These are phyloP conservation scores for Spheniscus humboldti DNA, from an alignment of 2,797 vertebrate genomes.

Conservation along the genomic window DNA sequence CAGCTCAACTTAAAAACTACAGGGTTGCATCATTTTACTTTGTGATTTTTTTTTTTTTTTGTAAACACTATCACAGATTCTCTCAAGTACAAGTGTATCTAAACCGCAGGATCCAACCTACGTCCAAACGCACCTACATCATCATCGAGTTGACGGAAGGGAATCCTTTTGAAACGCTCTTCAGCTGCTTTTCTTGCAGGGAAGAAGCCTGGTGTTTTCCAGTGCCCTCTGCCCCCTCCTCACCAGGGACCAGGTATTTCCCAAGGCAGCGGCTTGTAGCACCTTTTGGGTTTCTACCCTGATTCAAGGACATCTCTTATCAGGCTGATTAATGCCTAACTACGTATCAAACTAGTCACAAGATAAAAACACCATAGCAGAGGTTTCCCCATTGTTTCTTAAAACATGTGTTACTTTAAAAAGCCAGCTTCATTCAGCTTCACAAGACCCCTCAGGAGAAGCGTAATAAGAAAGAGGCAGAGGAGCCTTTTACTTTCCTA, in stretches of 20 bases:
- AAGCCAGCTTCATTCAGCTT: not conserved
- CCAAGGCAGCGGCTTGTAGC: not conserved
- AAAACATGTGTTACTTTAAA: accelerated
- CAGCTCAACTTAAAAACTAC: no score
- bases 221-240: not conserved
- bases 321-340: not conserved
- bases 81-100: not conserved
- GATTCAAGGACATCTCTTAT: not conserved
- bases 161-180: not conserved
- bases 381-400: not conserved
- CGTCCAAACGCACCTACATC: not conserved
- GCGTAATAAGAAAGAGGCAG: accelerated
- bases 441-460: not conserved
- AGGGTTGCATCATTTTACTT: not conserved
- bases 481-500: not conserved
- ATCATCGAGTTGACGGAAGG: not conserved
- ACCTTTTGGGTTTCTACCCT: not conserved
- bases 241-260: not conserved
- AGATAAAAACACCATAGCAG: not conserved
- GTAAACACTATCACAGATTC: not conserved
- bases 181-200: not conserved
- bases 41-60: no score
- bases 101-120: not conserved
- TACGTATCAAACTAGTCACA: not conserved
- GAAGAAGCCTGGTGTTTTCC: not conserved